Base-by-base conservation (phyloP, 2,113 vertebrate species). In the Mus spicilegus region DNA sequence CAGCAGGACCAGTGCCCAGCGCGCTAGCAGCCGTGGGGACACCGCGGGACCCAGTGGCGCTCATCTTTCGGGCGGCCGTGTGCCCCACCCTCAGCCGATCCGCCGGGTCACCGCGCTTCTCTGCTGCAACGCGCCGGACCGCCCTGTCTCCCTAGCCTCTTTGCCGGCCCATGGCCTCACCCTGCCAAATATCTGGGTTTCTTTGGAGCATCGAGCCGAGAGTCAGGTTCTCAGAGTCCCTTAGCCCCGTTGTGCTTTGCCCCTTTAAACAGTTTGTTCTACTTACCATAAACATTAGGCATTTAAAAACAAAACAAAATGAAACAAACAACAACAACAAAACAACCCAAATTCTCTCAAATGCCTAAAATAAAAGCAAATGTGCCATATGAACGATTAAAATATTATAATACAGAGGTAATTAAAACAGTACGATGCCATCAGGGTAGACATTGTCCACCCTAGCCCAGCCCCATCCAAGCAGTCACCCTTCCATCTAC, bases 1-100 rank as follows among this genome's bases (percentile, higher is more conserved):
- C 96, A 33, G 96, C 95, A 97, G 93, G 94, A 82, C 90, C 56
- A 4, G 91, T 39, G 91, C 91, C 7, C 69, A 91, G 96, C 87
- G 93, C 56, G 82, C 96, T 93, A 39, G 84, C 77, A 0, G 70
- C 13, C 7, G 87, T 76, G 63, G 89, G 94, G 82, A 82, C 54
- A 12, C 54, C 80, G 36, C 54, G 51, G 67, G n/a, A 61, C 6
- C 0, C 12, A 0, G 69, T 51, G 3, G 95, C 72, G 54, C 82
- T 85, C 46, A 11, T 9, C 26, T 33, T 30, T 14, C 1, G 17
- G 0, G 36, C 26, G 12, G 93, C 84, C 9, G n/a, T 56, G 93
- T 78, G 78, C 75, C 75, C 87, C 69, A 87, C 94, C 49, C 69
- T n/a, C 46, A 88, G 56, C 61, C 0, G 28, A 20, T 78, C 0